Percentiles rank a stretch among this genome's conserved stretches.
Evolutionary conservation across 2,113 vertebrate genomes (phyloP).

Genomic region (Ranitomeya imitator): DNA sequence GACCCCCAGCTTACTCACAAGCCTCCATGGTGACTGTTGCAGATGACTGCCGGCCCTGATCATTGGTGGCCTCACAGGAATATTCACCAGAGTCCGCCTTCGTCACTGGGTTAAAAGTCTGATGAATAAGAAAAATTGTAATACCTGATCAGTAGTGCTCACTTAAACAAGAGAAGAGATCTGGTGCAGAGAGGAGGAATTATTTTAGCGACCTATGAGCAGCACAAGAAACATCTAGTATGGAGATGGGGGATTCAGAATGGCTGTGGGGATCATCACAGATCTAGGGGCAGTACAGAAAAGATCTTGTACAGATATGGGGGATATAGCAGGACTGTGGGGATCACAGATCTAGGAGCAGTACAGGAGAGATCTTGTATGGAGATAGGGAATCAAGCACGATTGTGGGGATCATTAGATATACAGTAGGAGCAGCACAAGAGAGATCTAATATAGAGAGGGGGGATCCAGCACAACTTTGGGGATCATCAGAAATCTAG

Average conservation of each 20-base stretch:
- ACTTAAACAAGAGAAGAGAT: background rate
- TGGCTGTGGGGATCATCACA: fast-evolving
- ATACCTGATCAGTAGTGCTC: background rate
- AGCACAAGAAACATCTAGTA: too few relatives aligned
- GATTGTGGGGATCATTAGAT: fast-evolving
- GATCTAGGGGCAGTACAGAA: background rate
- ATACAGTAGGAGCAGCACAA: too few relatives aligned
- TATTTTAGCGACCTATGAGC: too few relatives aligned
- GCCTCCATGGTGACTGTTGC: conserved; percentile 78
- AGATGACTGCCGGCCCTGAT: conserved; percentile 72
- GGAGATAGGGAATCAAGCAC: too few relatives aligned
- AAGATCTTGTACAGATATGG: too few relatives aligned
- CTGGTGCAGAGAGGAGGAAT: too few relatives aligned
- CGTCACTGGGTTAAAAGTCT: conserved; percentile 80
- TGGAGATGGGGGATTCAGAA: too few relatives aligned
- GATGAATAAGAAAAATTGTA: too few relatives aligned
- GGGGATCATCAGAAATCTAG: background rate
- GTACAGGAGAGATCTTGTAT: background rate
- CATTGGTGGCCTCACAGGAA: conserved; percentile 81
- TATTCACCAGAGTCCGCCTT: conserved; percentile 83
- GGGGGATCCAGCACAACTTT: too few relatives aligned
- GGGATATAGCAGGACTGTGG: fast-evolving
- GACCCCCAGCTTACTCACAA: conserved; percentile 73
- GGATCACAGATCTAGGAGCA: fast-evolving
- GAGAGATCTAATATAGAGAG: too few relatives aligned